Conservation (phyloP, 2,797 vertebrate genomes). For the Tachyglossus aculeatus region DNA sequence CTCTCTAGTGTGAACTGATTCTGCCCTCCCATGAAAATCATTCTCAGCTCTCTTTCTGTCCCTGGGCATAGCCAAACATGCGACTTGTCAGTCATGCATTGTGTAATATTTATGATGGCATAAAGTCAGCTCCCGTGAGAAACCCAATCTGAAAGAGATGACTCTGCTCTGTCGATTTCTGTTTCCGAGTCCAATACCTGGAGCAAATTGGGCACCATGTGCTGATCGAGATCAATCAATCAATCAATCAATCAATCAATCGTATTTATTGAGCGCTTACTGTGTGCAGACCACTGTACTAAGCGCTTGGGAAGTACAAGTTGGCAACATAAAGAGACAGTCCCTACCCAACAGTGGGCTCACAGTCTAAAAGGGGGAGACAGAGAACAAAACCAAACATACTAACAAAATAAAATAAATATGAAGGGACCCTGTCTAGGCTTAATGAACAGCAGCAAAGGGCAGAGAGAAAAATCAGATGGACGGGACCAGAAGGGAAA, state of each 20-base stretch:
- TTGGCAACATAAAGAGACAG: too few species aligned
- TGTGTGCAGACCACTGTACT: too few species aligned
- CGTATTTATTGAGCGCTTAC: too few species aligned
- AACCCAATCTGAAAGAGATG: neutral
- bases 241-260: too few species aligned
- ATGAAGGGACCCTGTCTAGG: neutral
- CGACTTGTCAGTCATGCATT: neutral
- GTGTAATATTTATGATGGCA: neutral
- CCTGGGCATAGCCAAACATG: neutral
- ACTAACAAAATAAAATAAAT: too few species aligned
- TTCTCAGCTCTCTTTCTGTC: neutral
- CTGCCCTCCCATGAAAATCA: neutral
- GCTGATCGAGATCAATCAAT: neutral
- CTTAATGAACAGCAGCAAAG: conserved; percentile 9
- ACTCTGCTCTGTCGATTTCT: neutral
- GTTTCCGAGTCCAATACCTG: neutral
- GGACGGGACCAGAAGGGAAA: neutral
- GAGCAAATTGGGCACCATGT: neutral
- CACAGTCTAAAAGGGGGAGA: too few species aligned
- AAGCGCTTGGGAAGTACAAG: too few species aligned
- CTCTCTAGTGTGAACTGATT: neutral
- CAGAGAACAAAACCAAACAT: too few species aligned
- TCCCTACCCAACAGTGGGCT: too few species aligned
- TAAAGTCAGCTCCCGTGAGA: neutral
- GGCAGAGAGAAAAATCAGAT: neutral